Conservation (phyloP, 2,797 vertebrate genomes). For the Phataginus tetradactyla region DNA sequence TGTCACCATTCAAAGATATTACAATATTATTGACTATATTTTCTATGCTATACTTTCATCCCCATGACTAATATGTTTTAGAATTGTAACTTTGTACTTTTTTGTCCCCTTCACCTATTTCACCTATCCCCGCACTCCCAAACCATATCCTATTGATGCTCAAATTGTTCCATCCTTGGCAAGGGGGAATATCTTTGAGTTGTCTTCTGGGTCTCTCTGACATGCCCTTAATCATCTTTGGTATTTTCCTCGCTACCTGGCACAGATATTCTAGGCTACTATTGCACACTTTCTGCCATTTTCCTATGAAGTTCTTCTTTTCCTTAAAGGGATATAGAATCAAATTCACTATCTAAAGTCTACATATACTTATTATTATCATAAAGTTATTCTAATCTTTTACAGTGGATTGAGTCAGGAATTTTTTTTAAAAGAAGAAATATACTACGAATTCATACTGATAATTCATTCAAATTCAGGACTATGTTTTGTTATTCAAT, state of each 20-base stretch:
- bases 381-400: neutral
- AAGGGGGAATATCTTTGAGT: neutral
- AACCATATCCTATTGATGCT: neutral
- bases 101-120: too few species aligned
- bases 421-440: neutral
- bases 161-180: neutral
- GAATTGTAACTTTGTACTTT: too few species aligned
- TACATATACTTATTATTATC: neutral
- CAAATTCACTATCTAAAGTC: neutral
- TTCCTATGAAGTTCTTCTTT: neutral
- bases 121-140: too few species aligned
- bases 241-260: neutral
- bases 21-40: too few species aligned
- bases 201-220: neutral
- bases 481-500: neutral
- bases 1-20: too few species aligned
- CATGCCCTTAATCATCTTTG: neutral
- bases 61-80: too few species aligned
- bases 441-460: neutral
- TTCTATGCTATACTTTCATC: too few species aligned
- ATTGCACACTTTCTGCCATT: neutral
- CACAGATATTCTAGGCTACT: neutral
- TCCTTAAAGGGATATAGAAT: neutral
- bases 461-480: neutral
- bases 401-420: neutral